Evolutionary conservation across 2,888 invertebrate species (phyloP), one percentile per base, ranked within the genome.

Genomic region (Eupithecia insigniata): DNA sequence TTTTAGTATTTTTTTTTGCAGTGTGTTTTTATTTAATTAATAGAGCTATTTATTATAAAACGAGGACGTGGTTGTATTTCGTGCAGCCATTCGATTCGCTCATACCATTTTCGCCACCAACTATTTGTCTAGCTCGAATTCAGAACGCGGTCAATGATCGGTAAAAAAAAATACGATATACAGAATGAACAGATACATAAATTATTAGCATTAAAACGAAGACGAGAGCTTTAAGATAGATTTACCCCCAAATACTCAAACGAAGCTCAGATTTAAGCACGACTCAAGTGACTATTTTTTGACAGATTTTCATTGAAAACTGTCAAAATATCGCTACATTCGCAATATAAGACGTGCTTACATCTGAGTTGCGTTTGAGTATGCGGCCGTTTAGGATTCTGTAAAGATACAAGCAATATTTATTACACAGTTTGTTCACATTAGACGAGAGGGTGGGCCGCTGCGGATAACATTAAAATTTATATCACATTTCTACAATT

Each of bases 391-490:
- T n/a, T n/a, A n/a, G 32, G 16, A 0, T 61, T 62, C 12, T 34
- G 30, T n/a, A 62, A 18, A 32, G 55, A 55, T 32, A 34, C 18
- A 18, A 18, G 60, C 60, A 30, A 62, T 62, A 34, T 62, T n/a
- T 62, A 32, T 55, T 64, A 26, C 22, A 26, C 36, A 64, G 64
- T 36, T 64, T 14, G 36, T 26, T 64, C 14, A 36, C 26, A n/a
- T 64, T 26, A 34, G 34, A 36, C 36, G 26, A 36, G 36, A 22
- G 22, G 22, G 34, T 26, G 62, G 30, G 34, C n/a, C 12, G 62
- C 5, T 34, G 64, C 36, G 26, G 36, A 12, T 64, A 39, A 34
- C 36, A 64, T 64, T 64, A 64, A 64, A 64, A 64, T 64, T 64
- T 36, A 64, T 36, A 14, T 64, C 64, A 64, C 64, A 64, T 36